A percentile compares a stretch with the other conserved stretches of the same genome.
phyloP scores from a whole-genome alignment of 2,113 vertebrate genomes.

The Xenopus tropicalis region DNA sequence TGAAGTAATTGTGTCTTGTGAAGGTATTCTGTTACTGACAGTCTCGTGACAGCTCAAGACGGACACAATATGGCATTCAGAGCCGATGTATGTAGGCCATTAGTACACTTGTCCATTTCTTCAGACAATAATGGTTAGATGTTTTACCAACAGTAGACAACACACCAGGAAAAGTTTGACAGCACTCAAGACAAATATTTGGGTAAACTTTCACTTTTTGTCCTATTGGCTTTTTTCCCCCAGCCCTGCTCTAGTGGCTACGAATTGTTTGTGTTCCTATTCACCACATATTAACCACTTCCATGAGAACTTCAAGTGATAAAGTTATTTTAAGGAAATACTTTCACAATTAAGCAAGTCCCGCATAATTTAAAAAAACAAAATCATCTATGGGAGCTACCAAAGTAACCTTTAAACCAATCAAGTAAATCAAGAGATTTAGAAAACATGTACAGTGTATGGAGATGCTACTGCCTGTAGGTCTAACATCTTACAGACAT shows the following conservation, averaged over 20 bases:
- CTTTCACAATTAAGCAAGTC: too few relatives aligned
- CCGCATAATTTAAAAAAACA: too few relatives aligned
- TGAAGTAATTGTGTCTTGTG: constrained; percentile 14
- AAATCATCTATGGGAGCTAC: too few relatives aligned
- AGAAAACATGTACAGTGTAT: too few relatives aligned
- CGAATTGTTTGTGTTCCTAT: constrained; percentile 7
- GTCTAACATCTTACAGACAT: too few relatives aligned
- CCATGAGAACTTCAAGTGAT: too few relatives aligned
- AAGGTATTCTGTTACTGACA: constrained; percentile 18
- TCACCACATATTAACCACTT: not conserved
- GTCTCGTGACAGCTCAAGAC: constrained; percentile 21
- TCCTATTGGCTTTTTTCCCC: constrained; percentile 16
- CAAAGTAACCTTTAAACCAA: too few relatives aligned
- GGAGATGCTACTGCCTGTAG: too few relatives aligned
- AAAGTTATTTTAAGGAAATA: too few relatives aligned
- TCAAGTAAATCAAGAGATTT: too few relatives aligned
- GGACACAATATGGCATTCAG: constrained; percentile 2
- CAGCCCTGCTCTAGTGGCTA: constrained; percentile 17
- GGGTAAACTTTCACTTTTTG: constrained; percentile 48
- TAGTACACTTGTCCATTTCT: constrained; percentile 22
- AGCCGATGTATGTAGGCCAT: constrained; percentile 22
- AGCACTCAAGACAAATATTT: constrained; percentile 30
- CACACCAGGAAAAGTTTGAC: not conserved
- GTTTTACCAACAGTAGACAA: constrained; percentile 21
- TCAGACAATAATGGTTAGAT: constrained; percentile 7